Base-by-base conservation (phyloP, 2,888 invertebrate species). In the Lycocerus yunnanus region DNA sequence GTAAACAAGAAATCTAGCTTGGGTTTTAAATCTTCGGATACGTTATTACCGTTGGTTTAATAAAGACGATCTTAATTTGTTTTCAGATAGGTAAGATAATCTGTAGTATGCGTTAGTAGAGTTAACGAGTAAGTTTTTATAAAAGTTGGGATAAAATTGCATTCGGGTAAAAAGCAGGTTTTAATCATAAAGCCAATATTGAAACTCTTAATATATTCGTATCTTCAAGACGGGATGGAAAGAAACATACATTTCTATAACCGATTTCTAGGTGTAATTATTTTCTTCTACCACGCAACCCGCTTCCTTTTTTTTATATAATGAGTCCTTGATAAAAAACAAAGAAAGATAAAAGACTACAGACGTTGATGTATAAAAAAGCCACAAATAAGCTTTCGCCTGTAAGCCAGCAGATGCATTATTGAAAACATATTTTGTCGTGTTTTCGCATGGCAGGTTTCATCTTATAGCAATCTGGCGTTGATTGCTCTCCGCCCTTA, bases 391-490 rank as follows among this genome's bases (percentile, higher is more conserved):
- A 83, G 82, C 82, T 82, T 80, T 77, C 80, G 76, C 76, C 77
- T 75, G 78, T 78, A 78, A 82, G 80, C 81, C 80, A 79, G 75
- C 81, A 80, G 83, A 83, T 84, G 84, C 83, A 84, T 84, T 84
- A 84, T 84, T 84, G 84, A 84, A 84, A 83, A 84, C 83, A 83
- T 84, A 83, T 84, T 84, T 84, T 82, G 83, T 80, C 82, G 81
- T 83, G 82, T 81, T 83, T 81, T 82, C 82, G 80, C 80, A 80
- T 79, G 81, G 81, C 77, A 81, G 76, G 82, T 83, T 83, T 83
- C 83, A 83, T 84, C 83, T 83, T 83, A 83, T 81, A 82, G 82
- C 84, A 83, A 83, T 83, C 83, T 84, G 82, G 80, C 82, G 82
- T 82, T 84, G 84, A 84, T 84, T 84, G 83, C 83, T 80, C 79